Evolutionary conservation across 2,797 vertebrate genomes (phyloP).

Genomic region (Pseudopleuronectes americanus): DNA sequence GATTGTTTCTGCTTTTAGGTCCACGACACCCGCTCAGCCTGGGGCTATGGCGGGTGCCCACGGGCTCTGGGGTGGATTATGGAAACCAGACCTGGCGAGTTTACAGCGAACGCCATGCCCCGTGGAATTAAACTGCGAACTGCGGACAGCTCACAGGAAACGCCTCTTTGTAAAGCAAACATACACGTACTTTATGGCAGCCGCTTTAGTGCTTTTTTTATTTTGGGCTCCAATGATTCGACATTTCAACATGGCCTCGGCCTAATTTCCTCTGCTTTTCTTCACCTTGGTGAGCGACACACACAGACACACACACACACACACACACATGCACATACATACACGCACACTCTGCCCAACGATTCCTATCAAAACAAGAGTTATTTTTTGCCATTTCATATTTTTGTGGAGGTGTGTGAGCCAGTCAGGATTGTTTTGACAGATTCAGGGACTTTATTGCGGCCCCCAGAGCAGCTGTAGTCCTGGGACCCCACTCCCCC

Average conservation of each 20-base stretch:
- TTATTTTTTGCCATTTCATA: constrained; percentile 55
- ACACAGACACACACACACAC: constrained; percentile 16
- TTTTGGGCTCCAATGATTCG: constrained; percentile 71
- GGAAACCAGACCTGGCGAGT: constrained; percentile 74
- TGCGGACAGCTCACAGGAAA: constrained; percentile 81
- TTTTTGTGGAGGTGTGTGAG: constrained; percentile 51
- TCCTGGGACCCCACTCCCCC: constrained; percentile 23
- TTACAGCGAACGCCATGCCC: constrained; percentile 60
- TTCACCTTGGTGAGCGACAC: constrained; percentile 53
- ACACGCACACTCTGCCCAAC: constrained; percentile 27
- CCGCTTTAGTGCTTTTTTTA: constrained; percentile 70
- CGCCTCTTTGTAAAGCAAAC: constrained; percentile 81
- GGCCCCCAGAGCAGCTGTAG: constrained; percentile 54
- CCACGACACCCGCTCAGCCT: not conserved
- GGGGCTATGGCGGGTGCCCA: constrained; percentile 27
- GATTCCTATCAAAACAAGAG: constrained; percentile 49
- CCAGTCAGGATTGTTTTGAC: constrained; percentile 62
- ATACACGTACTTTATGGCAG: constrained; percentile 78
- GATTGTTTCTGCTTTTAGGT: not conserved
- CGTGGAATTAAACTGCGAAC: constrained; percentile 60
- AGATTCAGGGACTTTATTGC: constrained; percentile 61
- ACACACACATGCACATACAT: not conserved
- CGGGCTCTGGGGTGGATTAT: constrained; percentile 63
- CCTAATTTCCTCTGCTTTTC: constrained; percentile 78
- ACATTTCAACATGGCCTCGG: constrained; percentile 76